These are phyloP conservation scores for Amniataba percoides DNA, from an alignment of 2,797 vertebrate species.

Conservation along the genomic window DNA sequence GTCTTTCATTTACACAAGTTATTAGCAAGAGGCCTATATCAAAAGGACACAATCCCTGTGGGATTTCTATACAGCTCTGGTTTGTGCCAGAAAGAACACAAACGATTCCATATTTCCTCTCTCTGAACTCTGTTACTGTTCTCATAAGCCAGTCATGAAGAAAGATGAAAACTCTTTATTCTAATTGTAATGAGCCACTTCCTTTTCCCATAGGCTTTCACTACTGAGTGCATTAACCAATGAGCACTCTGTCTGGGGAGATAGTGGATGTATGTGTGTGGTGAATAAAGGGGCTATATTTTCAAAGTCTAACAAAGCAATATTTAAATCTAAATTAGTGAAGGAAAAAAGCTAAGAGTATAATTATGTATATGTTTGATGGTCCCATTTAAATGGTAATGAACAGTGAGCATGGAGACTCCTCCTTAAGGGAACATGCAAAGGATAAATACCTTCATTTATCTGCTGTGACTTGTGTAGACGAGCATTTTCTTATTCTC, in stretches of 20 bases:
- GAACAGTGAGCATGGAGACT: conserved; percentile 32
- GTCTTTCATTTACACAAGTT: conserved; percentile 42
- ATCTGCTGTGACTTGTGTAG: conserved; percentile 5
- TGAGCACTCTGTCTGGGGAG: conserved; percentile 23
- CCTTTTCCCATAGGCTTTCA: conserved; percentile 40
- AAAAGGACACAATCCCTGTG: conserved; percentile 2
- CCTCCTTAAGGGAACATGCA: conserved; percentile 22
- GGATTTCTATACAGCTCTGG: conserved; percentile 12
- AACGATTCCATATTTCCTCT: conserved; percentile 15
- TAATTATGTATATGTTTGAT: conserved; percentile 49
- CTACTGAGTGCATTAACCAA: conserved; percentile 32
- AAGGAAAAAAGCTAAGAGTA: conserved; percentile 20
- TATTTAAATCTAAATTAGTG: conserved; percentile 51
- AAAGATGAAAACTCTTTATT: conserved; percentile 42
- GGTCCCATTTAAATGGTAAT: conserved; percentile 53
- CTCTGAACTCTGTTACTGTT: conserved; percentile 41
- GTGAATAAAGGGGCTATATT: conserved; percentile 3
- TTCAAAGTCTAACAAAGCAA: conserved; percentile 24
- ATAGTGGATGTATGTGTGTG: neutral
- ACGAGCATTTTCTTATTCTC: neutral
- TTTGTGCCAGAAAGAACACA: conserved; percentile 14
- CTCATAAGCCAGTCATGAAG: conserved; percentile 36
- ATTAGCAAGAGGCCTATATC: conserved; percentile 11
- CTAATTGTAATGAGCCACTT: conserved; percentile 45
- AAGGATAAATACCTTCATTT: conserved; percentile 24